phyloP scores from a whole-genome alignment of 2,113 vertebrate genomes.

The Cichladusa arquata region DNA sequence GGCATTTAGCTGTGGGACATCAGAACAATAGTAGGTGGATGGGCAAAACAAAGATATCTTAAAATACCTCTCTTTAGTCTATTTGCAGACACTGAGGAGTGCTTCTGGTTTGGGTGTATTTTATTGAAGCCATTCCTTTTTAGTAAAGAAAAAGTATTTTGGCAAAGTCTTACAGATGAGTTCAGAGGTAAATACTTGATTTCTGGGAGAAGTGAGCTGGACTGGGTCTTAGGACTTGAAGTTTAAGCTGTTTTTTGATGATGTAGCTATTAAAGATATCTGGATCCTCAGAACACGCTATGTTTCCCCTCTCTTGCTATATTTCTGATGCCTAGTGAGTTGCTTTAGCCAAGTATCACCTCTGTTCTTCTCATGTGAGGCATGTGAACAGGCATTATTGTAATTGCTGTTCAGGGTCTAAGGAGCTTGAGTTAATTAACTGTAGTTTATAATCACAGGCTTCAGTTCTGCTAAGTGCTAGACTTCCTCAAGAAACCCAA shows the following conservation, averaged over 20 bases:
- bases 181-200: neutral
- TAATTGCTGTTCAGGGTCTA: neutral
- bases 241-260: neutral
- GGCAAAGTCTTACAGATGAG: neutral
- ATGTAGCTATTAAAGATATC: neutral
- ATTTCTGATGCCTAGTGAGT: neutral
- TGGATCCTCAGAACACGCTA: neutral
- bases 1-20: neutral
- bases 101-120: neutral
- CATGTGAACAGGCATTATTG: neutral
- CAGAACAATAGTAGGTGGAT: neutral
- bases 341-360: neutral
- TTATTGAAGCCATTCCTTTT: neutral
- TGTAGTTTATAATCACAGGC: conserved; percentile 2
- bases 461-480: neutral
- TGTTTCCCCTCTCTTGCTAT: fast-evolving
- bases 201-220: neutral
- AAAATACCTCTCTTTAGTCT: neutral
- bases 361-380: neutral
- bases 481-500: neutral
- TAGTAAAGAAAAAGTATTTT: neutral
- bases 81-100: neutral
- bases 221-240: neutral
- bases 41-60: neutral
- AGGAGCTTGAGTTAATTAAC: neutral